Evolutionary conservation across 2,113 vertebrate genomes (phyloP).

Genomic region (Oreocharis arfaki): DNA sequence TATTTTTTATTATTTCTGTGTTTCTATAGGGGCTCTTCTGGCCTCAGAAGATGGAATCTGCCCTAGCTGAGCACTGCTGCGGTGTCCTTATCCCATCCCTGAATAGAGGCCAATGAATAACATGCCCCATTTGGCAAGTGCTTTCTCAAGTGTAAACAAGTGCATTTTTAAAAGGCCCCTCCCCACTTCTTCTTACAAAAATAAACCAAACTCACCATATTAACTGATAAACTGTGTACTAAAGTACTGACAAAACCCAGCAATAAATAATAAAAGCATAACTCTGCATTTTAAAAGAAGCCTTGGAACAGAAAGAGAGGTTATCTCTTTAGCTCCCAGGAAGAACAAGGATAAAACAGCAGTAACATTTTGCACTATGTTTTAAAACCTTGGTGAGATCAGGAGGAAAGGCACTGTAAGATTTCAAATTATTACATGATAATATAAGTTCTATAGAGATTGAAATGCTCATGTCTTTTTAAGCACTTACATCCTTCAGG

Average conservation of each 20-base stretch:
- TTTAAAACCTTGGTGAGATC: neutral
- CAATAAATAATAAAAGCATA: conserved; percentile 39
- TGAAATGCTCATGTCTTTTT: neutral
- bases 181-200: neutral
- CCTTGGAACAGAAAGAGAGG: neutral
- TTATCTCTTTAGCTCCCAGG: neutral
- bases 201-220: neutral
- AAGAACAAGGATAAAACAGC: neutral
- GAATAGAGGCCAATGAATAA: neutral
- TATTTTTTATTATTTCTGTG: neutral
- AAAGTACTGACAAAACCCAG: neutral
- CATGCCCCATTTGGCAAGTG: conserved; percentile 31
- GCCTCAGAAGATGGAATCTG: neutral
- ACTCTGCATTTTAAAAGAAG: neutral
- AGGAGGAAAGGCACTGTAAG: neutral
- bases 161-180: neutral
- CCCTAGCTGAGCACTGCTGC: neutral
- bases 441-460: neutral
- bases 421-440: neutral
- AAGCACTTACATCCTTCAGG: neutral
- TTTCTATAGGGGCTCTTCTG: neutral
- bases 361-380: neutral
- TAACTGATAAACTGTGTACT: neutral
- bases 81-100: neutral
- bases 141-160: conserved; percentile 33